Evolutionary conservation across 2,888 invertebrate species (phyloP), one percentile per base, ranked within the genome.

Genomic region (Pegoplata infirma): DNA sequence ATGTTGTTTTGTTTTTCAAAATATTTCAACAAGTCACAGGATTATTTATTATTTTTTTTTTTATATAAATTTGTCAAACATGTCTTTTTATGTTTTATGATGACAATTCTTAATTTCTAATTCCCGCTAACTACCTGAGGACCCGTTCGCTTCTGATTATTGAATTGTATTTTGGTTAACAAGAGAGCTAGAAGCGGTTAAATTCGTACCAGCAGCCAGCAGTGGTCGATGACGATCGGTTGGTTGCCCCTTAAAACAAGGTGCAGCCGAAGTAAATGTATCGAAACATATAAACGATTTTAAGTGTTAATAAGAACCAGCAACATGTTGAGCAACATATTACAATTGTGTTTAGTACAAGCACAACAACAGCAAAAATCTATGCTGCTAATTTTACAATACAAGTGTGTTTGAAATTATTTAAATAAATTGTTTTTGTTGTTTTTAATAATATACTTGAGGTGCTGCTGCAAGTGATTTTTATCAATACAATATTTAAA

Each of bases 121-220:
- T 81, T 82, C 77, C 80, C 82, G 83, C 83, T 80, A 81, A 83
- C 83, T 85, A 88, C 88, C 87, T 87, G 85, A 84, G 84, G 88
- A 87, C 84, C 85, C 84, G 85, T 84, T 86, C 83, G 87, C 85
- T 88, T 85, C 83, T 85, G 85, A 87, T 86, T 84, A 84, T 87
- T 85, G 85, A 82, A 86, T 85, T 82, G 81, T 81, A 69, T 77
- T 77, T 81, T 74, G 76, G 73, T 80, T 76, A 79, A 76, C 81
- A 82, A 80, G 81, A 81, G 82, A 82, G 80, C 81, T 81, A 80
- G 56, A 82, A 73, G 55, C 71, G 75, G 66, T 66, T 66, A 71
- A n/a, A 66, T 49, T 78, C 61, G 66, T 55, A 53, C 63, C 66
- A 66, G 59, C 66, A 66, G 59, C 55, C 55, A 32, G 32, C 64